Conservation (phyloP, 2,888 invertebrate species). For the Dioctria linearis region DNA sequence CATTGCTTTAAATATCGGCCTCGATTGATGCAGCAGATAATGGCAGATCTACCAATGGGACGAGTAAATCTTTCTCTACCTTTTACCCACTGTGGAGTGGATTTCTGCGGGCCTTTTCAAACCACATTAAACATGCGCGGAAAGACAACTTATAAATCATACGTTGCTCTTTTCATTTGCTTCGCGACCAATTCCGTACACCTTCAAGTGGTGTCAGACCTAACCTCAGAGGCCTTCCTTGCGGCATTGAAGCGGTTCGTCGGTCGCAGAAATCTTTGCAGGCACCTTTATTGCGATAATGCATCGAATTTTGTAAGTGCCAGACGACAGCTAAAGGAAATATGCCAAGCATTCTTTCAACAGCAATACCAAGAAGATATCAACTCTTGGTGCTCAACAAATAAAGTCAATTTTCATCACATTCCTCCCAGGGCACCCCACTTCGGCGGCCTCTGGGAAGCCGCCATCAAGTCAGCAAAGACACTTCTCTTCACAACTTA, state of each 20-base stretch:
- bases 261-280: conserved; percentile 54
- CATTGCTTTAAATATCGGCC: conserved; percentile 33
- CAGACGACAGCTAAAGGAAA: not conserved
- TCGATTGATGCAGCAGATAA: too few relatives aligned
- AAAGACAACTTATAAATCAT: conserved; percentile 53
- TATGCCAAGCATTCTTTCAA: not conserved
- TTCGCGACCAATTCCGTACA: conserved; percentile 54
- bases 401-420: not conserved
- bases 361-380: not conserved
- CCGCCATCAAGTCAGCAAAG: not conserved
- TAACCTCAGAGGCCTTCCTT: conserved; percentile 58
- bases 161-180: conserved; percentile 59
- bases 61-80: too few relatives aligned
- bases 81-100: conserved; percentile 55
- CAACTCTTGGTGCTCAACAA: not conserved
- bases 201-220: conserved; percentile 57
- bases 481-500: not conserved
- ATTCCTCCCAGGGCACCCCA: not conserved
- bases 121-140: conserved; percentile 54
- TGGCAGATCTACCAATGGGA: too few relatives aligned
- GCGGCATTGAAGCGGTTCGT: conserved; percentile 58
- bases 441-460: too few relatives aligned
- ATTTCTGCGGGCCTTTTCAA: conserved; percentile 57
- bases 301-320: conserved; percentile 59
- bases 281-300: conserved; percentile 54